phyloP scores from a whole-genome alignment of 2,888 invertebrate genomes.

The Dryadula phaetusa region DNA sequence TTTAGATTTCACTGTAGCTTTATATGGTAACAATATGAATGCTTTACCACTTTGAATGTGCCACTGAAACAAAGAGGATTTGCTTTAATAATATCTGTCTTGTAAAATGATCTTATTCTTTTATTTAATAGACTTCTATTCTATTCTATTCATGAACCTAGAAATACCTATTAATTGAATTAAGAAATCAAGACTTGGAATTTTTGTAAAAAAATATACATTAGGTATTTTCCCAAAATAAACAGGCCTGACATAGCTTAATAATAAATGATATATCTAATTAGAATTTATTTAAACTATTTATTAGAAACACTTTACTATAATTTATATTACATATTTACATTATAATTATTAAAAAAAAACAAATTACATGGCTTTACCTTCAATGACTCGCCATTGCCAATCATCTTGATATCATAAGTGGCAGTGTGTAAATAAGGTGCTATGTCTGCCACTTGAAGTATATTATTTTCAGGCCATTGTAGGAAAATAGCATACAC shows the following conservation, averaged over 20 bases:
- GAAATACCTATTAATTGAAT: no score
- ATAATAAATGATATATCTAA: no score
- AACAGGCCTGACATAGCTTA: no score
- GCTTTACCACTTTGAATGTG: slow-evolving; percentile 57
- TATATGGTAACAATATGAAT: slow-evolving; percentile 69
- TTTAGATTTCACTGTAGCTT: slow-evolving; percentile 64
- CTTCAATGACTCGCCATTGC: slow-evolving; percentile 56
- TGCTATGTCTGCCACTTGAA: slow-evolving; percentile 63
- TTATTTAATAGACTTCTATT: no score
- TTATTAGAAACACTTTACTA: no score
- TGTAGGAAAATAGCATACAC: slow-evolving; percentile 88
- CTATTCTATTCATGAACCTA: no score
- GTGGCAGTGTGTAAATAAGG: slow-evolving; percentile 56
- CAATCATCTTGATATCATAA: slow-evolving; percentile 61
- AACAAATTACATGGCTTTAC: slow-evolving; percentile 49
- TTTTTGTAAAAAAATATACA: no score
- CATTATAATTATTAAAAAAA: slow-evolving; percentile 2
- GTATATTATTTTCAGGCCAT: slow-evolving; percentile 86
- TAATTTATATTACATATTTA: slow-evolving; percentile 11
- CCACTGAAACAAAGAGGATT: slow-evolving; percentile 71
- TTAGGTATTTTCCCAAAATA: no score
- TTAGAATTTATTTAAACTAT: slow-evolving; percentile 22
- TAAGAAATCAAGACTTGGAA: no score
- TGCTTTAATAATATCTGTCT: no score
- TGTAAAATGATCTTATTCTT: no score